These are phyloP conservation scores for Jacana jacana DNA, from an alignment of 2,113 vertebrate genomes.

Conservation along the genomic window DNA sequence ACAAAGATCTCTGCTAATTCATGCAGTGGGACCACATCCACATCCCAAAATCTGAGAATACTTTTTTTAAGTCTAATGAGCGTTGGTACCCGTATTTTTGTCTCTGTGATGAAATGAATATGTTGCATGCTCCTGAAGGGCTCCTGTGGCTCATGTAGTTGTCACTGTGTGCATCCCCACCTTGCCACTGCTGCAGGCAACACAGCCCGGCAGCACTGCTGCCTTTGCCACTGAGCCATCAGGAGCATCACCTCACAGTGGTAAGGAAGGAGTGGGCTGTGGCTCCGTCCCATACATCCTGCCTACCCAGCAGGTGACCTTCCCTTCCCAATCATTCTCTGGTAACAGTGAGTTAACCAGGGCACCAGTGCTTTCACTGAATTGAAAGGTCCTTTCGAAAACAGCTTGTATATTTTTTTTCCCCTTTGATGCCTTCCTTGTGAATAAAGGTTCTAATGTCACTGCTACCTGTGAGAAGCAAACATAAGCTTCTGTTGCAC, in stretches of 20 bases:
- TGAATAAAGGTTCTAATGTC: not conserved
- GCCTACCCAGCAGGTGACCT: not conserved
- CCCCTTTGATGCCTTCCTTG: not conserved
- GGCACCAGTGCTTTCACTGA: not conserved
- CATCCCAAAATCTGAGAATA: not conserved
- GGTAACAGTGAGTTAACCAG: not conserved
- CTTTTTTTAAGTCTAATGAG: not conserved
- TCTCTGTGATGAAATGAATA: not conserved
- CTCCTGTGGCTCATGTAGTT: not conserved
- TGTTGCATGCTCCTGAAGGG: not conserved
- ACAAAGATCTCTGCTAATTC: not conserved
- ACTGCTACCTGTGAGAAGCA: not conserved
- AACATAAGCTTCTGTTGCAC: not conserved
- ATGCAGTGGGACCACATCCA: accelerated
- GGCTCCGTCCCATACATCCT: not conserved
- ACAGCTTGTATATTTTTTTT: not conserved
- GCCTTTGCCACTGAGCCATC: not conserved
- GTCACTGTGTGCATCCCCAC: accelerated
- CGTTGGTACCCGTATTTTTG: not conserved
- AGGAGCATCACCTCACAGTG: not conserved
- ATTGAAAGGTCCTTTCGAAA: not conserved
- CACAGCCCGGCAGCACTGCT: accelerated
- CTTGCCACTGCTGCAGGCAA: not conserved
- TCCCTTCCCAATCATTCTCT: not conserved
- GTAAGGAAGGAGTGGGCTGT: not conserved